These are phyloP conservation scores for Liolophura sinensis DNA, from an alignment of 1,140 invertebrate genomes.

Conservation along the genomic window DNA sequence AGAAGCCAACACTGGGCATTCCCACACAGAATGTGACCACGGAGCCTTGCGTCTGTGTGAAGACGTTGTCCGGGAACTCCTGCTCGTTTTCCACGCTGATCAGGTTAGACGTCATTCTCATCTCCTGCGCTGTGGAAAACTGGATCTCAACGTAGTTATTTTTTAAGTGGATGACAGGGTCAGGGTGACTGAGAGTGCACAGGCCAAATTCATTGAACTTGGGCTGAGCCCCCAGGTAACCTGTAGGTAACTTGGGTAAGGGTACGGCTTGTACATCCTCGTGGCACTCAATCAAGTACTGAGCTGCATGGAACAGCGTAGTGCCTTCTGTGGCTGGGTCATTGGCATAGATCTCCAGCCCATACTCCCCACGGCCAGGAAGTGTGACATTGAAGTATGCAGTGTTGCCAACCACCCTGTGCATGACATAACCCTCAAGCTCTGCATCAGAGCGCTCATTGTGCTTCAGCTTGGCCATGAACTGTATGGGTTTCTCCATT, in stretches of 20 bases:
- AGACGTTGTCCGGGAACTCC: constrained; percentile 50
- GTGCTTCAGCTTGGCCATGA: constrained; percentile 57
- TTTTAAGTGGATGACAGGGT: constrained; percentile 52
- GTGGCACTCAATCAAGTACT: constrained; percentile 54
- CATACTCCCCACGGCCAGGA: constrained; percentile 54
- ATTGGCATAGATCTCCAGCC: constrained; percentile 58
- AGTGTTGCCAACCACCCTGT: constrained; percentile 51
- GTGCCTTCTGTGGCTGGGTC: constrained; percentile 54
- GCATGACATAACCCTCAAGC: constrained; percentile 52
- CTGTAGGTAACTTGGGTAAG: constrained; percentile 52
- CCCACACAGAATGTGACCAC: constrained; percentile 44
- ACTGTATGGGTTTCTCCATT: constrained; percentile 44
- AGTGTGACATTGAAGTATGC: constrained; percentile 56
- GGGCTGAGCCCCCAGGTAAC: constrained; percentile 55
- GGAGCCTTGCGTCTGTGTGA: constrained; percentile 48
- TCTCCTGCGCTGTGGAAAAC: constrained; percentile 34
- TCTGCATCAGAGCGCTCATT: constrained; percentile 48
- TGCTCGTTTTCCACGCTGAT: constrained; percentile 44
- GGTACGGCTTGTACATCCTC: constrained; percentile 48
- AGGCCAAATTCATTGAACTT: constrained; percentile 52
- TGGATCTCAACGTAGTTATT: constrained; percentile 46
- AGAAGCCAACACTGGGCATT: constrained; percentile 48
- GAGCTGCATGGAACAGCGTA: constrained; percentile 54
- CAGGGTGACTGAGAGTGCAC: constrained; percentile 45
- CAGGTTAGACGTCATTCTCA: constrained; percentile 56